Evolutionary conservation across 2,797 vertebrate genomes (phyloP), one percentile per base, ranked within the genome.

Genomic region (Cryptoblepharus egeriae): DNA sequence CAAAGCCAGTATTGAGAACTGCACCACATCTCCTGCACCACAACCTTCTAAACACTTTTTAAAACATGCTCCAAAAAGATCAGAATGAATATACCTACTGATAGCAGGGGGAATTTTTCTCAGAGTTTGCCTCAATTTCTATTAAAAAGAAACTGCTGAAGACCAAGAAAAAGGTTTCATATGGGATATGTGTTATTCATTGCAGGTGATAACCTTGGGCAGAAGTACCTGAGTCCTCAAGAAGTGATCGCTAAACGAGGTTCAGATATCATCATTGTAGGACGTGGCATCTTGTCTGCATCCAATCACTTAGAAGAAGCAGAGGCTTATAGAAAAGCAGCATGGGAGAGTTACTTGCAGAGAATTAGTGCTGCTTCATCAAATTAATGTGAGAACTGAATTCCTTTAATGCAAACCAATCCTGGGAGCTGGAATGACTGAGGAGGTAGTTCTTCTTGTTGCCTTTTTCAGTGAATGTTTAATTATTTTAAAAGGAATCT

Each of bases 251-350:
- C 78, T 49, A 90, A 85, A 79, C 97, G 96, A 91, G 96, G 96
- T 84, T 98, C 97, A 60, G 99, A 99, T 84, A 85, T 99, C 95
- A 96, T 99, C 92, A 98, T 99, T 22, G 98, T 99, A 37, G 98
- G 98, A 81, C 97, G 98, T 45, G 99, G 98, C 26, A 97, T 99
- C 86, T 87, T 98, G 88, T 91, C 94, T 42, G 96, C 95, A 0
- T 28, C 96, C 3, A 95, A 97, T 90, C 94, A 60, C 75, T 86
- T 93, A 79, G 92, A 95, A 65, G 96, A 97, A 55, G 97, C 98
- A 0, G 97, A 98, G 92, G 93, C 87, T 20, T 99, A 99, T 93
- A 97, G 96, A 85, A 96, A 93, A 77, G 95, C 96, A 0, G 98
- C 97, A 0, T 99, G 98, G 98, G 95, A 97, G 79, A 97, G 97